Conservation (phyloP, 2,113 vertebrate species). For the Eptesicus fuscus region DNA sequence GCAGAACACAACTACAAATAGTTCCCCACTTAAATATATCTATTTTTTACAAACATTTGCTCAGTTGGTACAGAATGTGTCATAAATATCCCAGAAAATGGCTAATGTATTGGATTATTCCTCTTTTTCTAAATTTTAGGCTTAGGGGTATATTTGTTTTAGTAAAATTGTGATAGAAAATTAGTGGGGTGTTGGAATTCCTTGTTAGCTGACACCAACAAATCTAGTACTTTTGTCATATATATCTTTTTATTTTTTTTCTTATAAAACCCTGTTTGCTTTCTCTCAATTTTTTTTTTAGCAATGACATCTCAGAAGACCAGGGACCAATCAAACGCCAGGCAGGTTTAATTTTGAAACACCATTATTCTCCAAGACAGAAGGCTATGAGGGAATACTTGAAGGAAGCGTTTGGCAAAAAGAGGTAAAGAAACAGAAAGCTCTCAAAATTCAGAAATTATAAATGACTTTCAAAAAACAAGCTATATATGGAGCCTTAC, state of each 20-base stretch:
- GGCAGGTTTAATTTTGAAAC: fast-evolving
- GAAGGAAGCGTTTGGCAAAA: slow-evolving; percentile 41
- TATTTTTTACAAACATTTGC: neutral
- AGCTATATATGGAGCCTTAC: neutral
- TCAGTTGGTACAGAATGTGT: neutral
- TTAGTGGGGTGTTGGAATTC: neutral
- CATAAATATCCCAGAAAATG: neutral
- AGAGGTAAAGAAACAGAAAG: slow-evolving; percentile 80
- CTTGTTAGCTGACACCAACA: neutral
- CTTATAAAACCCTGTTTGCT: neutral
- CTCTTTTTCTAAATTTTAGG: neutral
- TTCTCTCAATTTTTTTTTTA: slow-evolving; percentile 39
- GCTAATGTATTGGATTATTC: neutral
- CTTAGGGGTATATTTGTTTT: neutral
- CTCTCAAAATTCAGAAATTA: neutral
- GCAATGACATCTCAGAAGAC: slow-evolving; percentile 77
- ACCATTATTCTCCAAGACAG: slow-evolving; percentile 67
- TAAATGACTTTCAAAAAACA: neutral
- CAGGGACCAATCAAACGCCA: too few relatives aligned
- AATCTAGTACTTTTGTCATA: neutral
- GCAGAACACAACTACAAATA: neutral
- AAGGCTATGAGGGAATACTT: slow-evolving; percentile 97
- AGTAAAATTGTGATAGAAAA: neutral
- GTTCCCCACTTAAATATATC: too few relatives aligned
- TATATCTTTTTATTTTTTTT: neutral